Base-by-base conservation (phyloP, 2,888 invertebrate species). In the Mystacides longicornis region DNA sequence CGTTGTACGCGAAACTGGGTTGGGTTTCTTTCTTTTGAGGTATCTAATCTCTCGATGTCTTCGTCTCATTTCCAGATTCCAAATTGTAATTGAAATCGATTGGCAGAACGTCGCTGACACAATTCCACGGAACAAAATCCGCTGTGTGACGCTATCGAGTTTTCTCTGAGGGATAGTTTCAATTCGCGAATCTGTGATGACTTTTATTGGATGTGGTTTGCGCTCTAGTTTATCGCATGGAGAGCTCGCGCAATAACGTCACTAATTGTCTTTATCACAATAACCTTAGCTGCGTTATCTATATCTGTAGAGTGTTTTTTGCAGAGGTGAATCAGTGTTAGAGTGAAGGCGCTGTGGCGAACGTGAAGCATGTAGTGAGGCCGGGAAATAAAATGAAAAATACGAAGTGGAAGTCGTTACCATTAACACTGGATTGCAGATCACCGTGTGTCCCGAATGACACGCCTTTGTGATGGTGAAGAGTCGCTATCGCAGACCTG, bases 231-330 rank as follows among this genome's bases (percentile, higher is more conserved):
- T 37, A 37, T 37, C 37, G 37, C 16, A 37, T 37, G 37, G 37
- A 53, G 37, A 48, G 37, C 31, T 16, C 19, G 23, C 31, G 48
- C 33, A 48, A 22, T 53, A 20, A 22, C 52, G 52, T 53, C 52
- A 53, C 37, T 33, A 3, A 14, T 21, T 21, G 16, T 20, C 18
- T 27, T 53, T 53, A 53, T 53, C 52, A 47, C 16, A 9, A 19
- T 42, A 48, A 48, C 52, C 47, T 53, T 53, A 47, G 52, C 48
- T 19, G 37, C 16, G 37, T 37, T 37, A 37, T 37, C 37, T 37
- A n/a, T n/a, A n/a, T n/a, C n/a, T n/a, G n/a, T n/a, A n/a, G n/a
- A n/a, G n/a, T n/a, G n/a, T n/a, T n/a, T 7, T 14, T 37, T 3
- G 4, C 14, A 37, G 16, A 37, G 37, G 37, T 37, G 37, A 37